phyloP scores from a whole-genome alignment of 53 echinoderm and acorn worm genomes.

The Glandiceps talaboti region DNA sequence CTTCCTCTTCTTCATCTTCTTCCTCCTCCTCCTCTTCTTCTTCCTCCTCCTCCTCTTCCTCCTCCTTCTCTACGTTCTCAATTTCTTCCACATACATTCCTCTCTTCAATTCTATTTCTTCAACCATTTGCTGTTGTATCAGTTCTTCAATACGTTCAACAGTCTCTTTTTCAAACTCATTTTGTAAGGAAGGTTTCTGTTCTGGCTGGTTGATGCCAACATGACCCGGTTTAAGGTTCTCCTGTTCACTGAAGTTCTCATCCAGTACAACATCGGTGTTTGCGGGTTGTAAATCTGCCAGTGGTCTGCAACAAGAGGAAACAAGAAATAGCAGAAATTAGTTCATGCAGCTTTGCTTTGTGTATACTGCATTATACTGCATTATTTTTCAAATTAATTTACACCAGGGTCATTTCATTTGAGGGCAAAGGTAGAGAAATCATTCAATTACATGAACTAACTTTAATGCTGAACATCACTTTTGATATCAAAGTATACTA shows the following conservation, averaged over 20 bases:
- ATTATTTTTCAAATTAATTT: too few species aligned
- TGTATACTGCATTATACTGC: too few species aligned
- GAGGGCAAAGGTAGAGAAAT: too few species aligned
- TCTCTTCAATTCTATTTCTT: constrained; percentile 36
- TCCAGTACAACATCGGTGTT: constrained; percentile 48
- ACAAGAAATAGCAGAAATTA: too few species aligned
- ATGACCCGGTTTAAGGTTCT: constrained; percentile 24
- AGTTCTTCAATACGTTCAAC: not conserved
- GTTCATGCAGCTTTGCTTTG: too few species aligned
- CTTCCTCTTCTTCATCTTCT: constrained; percentile 52
- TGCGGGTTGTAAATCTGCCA: constrained; percentile 35
- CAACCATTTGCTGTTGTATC: constrained; percentile 30
- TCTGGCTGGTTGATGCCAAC: not conserved
- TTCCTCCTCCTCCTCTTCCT: not conserved
- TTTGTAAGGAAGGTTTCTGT: not conserved
- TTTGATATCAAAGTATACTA: too few species aligned
- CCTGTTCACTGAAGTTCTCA: constrained; percentile 10
- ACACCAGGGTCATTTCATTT: too few species aligned
- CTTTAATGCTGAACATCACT: too few species aligned
- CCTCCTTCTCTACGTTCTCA: constrained; percentile 58
- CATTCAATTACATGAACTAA: too few species aligned
- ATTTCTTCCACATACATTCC: constrained; percentile 76
- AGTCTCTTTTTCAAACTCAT: not conserved
- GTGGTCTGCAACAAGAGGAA: constrained; percentile 34
- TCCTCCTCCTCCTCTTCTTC: constrained; percentile 53